These are phyloP conservation scores for Penelope pileata DNA, from an alignment of 2,113 vertebrate species.

Conservation along the genomic window DNA sequence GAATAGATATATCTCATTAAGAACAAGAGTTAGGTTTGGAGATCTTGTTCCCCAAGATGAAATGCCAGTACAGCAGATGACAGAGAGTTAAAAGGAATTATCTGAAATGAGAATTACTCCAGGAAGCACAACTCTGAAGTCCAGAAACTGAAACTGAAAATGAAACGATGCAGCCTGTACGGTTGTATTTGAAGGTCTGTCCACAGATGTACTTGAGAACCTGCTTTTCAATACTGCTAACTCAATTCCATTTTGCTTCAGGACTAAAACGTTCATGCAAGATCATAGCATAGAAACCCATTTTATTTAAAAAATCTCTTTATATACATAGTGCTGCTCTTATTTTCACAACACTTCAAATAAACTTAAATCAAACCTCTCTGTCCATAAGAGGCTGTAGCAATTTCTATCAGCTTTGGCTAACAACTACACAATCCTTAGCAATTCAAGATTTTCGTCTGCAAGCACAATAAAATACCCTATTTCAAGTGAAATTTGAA, in stretches of 20 bases:
- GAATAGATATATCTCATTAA: not conserved
- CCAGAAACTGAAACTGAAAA: constrained; percentile 22
- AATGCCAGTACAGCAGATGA: not conserved
- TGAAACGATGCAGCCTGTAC: not conserved
- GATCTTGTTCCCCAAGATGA: not conserved
- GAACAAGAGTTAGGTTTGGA: not conserved
- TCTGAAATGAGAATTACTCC: not conserved
- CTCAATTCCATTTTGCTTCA: constrained; percentile 13
- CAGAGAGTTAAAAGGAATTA: not conserved
- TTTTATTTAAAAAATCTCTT: not conserved
- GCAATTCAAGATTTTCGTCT: not conserved
- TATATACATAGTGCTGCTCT: not conserved
- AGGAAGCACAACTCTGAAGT: not conserved
- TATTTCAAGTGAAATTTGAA: not conserved
- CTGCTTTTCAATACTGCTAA: not conserved
- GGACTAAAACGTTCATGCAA: not conserved
- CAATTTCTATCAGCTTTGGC: not conserved
- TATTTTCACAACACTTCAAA: constrained; percentile 5
- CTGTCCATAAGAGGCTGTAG: not conserved
- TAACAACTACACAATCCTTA: not conserved
- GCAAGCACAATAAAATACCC: not conserved
- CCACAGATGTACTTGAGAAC: not conserved
- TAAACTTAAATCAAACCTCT: not conserved
- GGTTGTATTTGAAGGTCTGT: not conserved
- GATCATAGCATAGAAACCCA: not conserved